Base-by-base conservation (phyloP, 2,797 vertebrate genomes). In the Apogon talboti region DNA sequence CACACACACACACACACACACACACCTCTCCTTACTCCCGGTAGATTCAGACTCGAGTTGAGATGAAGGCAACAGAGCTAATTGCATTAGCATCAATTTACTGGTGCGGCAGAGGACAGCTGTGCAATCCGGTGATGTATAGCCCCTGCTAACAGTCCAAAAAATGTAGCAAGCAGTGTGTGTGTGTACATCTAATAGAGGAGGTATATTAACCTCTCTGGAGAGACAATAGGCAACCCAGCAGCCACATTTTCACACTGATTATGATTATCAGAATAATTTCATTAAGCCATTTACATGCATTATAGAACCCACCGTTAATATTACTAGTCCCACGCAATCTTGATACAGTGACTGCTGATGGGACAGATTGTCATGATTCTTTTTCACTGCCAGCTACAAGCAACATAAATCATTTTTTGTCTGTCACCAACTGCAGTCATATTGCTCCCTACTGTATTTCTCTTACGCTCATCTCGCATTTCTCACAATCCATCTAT, bases 21-120 rank as follows among this genome's bases (percentile, higher is more conserved):
- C 44, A 53, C 47, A 42, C 64, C 41, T 67, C 56, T 56, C 70
- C 28, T 63, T 63, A 66, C 44, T 83, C 77, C 58, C 41, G 28
- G 66, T 83, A 76, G 69, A 74, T 79, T 82, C 37, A 7, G 33
- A 81, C 47, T 76, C 60, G 72, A 88, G 80, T 79, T 70, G 79
- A 80, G 74, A 85, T 77, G 81, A 91, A 85, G 81, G 86, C 85
- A 89, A 89, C 74, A 80, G 66, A 88, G 84, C 82, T 90, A 93
- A 93, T 91, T 93, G 84, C 87, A 92, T 93, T 91, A 92, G 83
- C 79, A 90, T 93, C 84, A 91, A 89, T 91, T 91, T 91, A 79
- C 66, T 76, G 78, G 75, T 87, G 81, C 59, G 35, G 84, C 87
- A 83, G 78, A 88, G 72, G 88, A 92, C 90, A 90, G 88, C 89